phyloP scores from a whole-genome alignment of 2,113 vertebrate species.

The Phyllopteryx taeniolatus region DNA sequence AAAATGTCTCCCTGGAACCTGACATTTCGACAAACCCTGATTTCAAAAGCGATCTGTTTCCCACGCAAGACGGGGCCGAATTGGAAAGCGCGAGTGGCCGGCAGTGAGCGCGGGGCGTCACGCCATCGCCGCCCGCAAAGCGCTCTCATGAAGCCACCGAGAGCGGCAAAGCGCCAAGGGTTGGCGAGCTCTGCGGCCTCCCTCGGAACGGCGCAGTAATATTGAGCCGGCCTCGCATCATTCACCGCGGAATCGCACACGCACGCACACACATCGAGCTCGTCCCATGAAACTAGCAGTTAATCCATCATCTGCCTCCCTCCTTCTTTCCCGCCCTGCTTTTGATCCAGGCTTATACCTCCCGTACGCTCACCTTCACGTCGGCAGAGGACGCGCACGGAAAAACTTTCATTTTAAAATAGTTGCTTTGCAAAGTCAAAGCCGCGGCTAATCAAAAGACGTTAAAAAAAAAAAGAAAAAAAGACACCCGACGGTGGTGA shows the following conservation, averaged over 20 bases:
- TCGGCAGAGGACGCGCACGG: slow-evolving; percentile 52
- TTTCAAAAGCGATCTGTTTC: slow-evolving; percentile 71
- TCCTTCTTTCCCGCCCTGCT: slow-evolving; percentile 42
- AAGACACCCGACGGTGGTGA: slow-evolving; percentile 33
- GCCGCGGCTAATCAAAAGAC: slow-evolving; percentile 34
- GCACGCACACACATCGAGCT: slow-evolving; percentile 25
- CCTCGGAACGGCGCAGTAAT: slow-evolving; percentile 54
- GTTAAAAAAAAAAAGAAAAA: not conserved
- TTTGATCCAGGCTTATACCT: slow-evolving; percentile 57
- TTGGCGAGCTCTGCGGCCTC: slow-evolving; percentile 31
- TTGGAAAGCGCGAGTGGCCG: not conserved
- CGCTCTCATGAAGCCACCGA: slow-evolving; percentile 26
- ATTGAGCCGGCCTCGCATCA: slow-evolving; percentile 65
- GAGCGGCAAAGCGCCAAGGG: slow-evolving; percentile 3
- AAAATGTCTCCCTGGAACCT: no score
- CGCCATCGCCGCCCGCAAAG: not conserved
- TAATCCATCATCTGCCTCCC: slow-evolving; percentile 70
- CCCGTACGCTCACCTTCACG: slow-evolving; percentile 66
- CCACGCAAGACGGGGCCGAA: slow-evolving; percentile 38
- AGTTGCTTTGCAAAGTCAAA: slow-evolving; percentile 60
- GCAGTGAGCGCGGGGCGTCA: not conserved
- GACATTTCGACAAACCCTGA: not conserved
- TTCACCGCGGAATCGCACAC: slow-evolving; percentile 67
- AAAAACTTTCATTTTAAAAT: slow-evolving; percentile 61
- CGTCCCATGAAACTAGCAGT: slow-evolving; percentile 69